Evolutionary conservation across 2,888 invertebrate genomes (phyloP), one percentile per base, ranked within the genome.

Genomic region (Pasiphila rectangulata): DNA sequence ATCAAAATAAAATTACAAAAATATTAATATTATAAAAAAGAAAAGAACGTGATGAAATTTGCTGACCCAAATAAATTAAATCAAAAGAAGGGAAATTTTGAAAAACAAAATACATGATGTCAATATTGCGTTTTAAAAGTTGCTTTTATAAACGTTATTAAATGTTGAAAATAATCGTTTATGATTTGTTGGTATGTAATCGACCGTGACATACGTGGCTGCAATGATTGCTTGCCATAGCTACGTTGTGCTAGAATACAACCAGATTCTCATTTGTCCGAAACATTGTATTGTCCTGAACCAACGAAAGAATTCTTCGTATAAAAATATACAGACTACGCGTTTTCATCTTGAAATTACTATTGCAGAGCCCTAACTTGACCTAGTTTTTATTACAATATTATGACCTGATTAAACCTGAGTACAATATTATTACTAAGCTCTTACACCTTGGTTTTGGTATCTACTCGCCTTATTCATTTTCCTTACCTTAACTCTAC

Each of bases 251-350:
- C 73, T 74, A 73, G 59, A 63, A 52, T 64, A 69, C 63, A 64
- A 72, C 81, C 83, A 83, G 79, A 82, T 61, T 76, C 79, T 80
- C 83, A 83, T 79, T 83, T 84, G 86, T 86, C 85, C 85, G 82
- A 85, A 85, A 79, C 61, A 60, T 63, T 55, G 44, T 56, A 53
- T 56, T 51, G 57, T 66, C 57, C 61, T 56, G 55, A 66, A 63
- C 56, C 20, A 37, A 21, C 17, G 5, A 19, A 23, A 36, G 30
- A 40, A 40, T 16, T 21, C 36, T 15, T 24, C 32, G 7, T 23
- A 32, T 35, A 36, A n/a, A 25, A 36, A 27, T 41, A 37, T 13
- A 40, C 42, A 39, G 47, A 47, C 27, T 51, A 49, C 27, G 46
- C 56, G 61, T 59, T 67, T 68, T 63, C 60, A 59, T 73, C 68